These are phyloP conservation scores for Drosophila murphyi DNA, from an alignment of 1,140 invertebrate genomes.

Conservation along the genomic window DNA sequence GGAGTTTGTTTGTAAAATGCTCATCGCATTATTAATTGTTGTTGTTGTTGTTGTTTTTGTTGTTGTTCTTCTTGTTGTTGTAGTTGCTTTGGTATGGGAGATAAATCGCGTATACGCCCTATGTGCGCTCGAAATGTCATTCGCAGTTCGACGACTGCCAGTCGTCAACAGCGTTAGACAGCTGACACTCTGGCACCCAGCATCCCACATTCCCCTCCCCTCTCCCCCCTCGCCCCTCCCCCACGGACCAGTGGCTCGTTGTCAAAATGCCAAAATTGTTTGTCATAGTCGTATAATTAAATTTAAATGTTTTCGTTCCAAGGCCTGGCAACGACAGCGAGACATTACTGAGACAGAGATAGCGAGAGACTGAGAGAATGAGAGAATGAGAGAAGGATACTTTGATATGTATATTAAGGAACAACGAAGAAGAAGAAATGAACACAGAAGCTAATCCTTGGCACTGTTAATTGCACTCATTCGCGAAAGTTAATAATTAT, in stretches of 20 bases:
- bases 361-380: not conserved
- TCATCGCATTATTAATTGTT: slow-evolving; percentile 37
- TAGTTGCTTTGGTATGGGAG: slow-evolving; percentile 13
- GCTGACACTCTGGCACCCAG: not conserved
- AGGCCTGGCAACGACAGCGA: slow-evolving; percentile 49
- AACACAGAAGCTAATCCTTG: not conserved
- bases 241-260: slow-evolving; percentile 23
- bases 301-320: slow-evolving; percentile 74
- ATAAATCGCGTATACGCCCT: slow-evolving; percentile 44
- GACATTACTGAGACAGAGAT: not conserved
- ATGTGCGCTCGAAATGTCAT: slow-evolving; percentile 29
- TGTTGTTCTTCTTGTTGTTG: not conserved
- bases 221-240: not conserved
- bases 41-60: not conserved
- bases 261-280: slow-evolving; percentile 81
- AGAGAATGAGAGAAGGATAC: not conserved
- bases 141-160: slow-evolving; percentile 35
- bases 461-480: slow-evolving; percentile 4
- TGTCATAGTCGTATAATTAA: slow-evolving; percentile 82
- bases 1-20: slow-evolving; percentile 13
- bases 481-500: slow-evolving; percentile 9
- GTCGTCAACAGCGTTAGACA: slow-evolving; percentile 5
- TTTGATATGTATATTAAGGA: not conserved
- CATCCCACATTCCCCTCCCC: not conserved
- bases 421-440: too few relatives aligned